Conservation (phyloP, 2,113 vertebrate species). For the Furnarius figulus region DNA sequence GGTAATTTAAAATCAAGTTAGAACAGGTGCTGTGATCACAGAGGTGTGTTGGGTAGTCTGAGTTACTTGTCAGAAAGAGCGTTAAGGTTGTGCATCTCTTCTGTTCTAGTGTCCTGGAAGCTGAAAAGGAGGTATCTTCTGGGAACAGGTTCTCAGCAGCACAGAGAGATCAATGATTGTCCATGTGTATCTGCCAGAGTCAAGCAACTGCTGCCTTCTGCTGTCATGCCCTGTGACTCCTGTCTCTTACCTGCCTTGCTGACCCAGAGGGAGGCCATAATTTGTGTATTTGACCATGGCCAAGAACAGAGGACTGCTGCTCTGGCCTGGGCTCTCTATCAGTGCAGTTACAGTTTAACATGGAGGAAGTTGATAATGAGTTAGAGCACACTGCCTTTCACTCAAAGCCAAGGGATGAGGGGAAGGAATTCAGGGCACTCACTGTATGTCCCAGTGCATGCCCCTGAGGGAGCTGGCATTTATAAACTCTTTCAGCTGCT, state of each 20-base stretch:
- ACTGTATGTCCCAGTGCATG: neutral
- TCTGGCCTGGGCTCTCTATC: neutral
- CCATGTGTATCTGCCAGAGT: too few species aligned
- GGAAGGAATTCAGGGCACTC: neutral
- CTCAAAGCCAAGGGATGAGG: neutral
- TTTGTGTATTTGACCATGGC: neutral
- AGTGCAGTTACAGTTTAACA: neutral
- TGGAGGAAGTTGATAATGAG: neutral
- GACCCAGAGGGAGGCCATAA: accelerated
- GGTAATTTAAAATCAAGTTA: slow-evolving; percentile 29
- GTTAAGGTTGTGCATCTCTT: neutral
- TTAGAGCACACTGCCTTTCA: neutral
- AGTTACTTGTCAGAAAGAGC: neutral
- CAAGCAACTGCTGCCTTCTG: neutral
- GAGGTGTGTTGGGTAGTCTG: neutral
- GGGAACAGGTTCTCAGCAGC: neutral
- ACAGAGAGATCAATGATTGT: accelerated
- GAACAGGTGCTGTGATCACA: neutral
- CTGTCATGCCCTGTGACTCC: neutral
- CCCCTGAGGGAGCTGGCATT: neutral
- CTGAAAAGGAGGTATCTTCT: neutral
- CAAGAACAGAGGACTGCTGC: neutral
- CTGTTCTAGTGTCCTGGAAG: neutral
- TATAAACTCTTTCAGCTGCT: neutral
- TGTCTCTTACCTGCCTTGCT: neutral